Evolutionary conservation across 1,140 invertebrate species (phyloP), one percentile per base, ranked within the genome.

Genomic region (Rhynchophorus ferrugineus): DNA sequence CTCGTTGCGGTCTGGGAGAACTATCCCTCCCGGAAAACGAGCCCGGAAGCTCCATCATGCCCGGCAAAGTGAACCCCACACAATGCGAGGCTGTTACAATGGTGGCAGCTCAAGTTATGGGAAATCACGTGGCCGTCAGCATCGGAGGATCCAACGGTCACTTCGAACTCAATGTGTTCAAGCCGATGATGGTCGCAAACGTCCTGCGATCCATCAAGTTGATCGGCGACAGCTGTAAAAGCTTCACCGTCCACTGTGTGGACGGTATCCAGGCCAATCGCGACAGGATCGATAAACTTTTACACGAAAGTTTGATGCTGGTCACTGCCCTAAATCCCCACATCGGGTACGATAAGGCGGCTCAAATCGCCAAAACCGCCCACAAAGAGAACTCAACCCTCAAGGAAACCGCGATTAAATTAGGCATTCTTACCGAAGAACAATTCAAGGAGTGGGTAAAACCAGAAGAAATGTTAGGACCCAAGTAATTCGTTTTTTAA

Each of bases 121-220:
- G 95, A 22, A 99, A 99, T 73, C 89, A 98, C 69, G 91, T 96
- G 9, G 95, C 96, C 0, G 85, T 91, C 5, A 89, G 87, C 1
- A 67, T 99, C 33, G 95, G 92, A 35, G 95, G 92, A n/a, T 86
- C 87, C 54, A 96, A 95, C 63, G 97, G 97, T 2, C 96, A 99
- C 73, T 98, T 99, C 75, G 95, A 99, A 73, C 77, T 99, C 3
- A 99, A 99, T 71, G 96, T 99, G 0, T 99, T 98, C 75, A 99
- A 98, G 70, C 95, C 97, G 0, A 78, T 99, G 74, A 98, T 99
- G 44, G 91, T 97, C 3, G 79, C 89, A n/a, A 99, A 99, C 75
- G 89, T 97, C 17, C 74, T 99, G 36, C 75, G 87, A 57, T 99
- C 96, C 8, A 88, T 94, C 14, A 77, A 91, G 29, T 74, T 99